These are phyloP conservation scores for Etheostoma nigrum DNA, from an alignment of 2,797 vertebrate species.

Conservation along the genomic window DNA sequence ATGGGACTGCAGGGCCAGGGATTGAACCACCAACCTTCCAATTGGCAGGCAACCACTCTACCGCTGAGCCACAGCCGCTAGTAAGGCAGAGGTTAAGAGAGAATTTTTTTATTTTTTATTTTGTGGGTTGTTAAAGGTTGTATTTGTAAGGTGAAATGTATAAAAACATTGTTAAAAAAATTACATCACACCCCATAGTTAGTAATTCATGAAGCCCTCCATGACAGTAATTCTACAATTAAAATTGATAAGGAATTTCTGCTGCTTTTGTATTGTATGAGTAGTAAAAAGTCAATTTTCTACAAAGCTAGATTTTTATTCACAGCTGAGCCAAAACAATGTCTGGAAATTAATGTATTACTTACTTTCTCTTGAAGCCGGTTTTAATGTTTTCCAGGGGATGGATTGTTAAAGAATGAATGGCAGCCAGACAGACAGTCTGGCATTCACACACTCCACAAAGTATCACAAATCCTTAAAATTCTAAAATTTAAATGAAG, in stretches of 20 bases:
- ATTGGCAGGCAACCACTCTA: too few relatives aligned
- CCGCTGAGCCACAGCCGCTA: too few relatives aligned
- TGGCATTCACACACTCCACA: conserved; percentile 27
- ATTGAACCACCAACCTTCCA: too few relatives aligned
- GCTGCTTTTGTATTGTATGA: background rate
- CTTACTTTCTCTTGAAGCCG: conserved; percentile 21
- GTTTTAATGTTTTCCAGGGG: conserved; percentile 41
- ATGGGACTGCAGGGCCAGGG: too few relatives aligned
- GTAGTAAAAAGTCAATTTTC: conserved; percentile 18
- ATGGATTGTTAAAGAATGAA: conserved; percentile 53
- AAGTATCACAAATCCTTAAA: conserved; percentile 28
- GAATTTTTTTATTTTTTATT: too few relatives aligned
- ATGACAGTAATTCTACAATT: background rate
- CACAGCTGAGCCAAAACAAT: conserved; percentile 17
- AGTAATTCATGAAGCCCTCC: background rate
- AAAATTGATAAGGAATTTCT: background rate
- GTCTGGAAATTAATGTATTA: conserved; percentile 17
- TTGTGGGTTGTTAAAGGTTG: too few relatives aligned
- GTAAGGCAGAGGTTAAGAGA: too few relatives aligned
- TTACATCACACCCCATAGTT: background rate
- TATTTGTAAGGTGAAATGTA: too few relatives aligned
- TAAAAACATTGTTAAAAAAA: background rate
- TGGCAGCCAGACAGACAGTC: conserved; percentile 33
- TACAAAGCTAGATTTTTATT: conserved; percentile 18
- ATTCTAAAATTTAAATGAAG: conserved; percentile 42